phyloP scores from a whole-genome alignment of 1,140 invertebrate species.

The Stegodyphus mimosarum region DNA sequence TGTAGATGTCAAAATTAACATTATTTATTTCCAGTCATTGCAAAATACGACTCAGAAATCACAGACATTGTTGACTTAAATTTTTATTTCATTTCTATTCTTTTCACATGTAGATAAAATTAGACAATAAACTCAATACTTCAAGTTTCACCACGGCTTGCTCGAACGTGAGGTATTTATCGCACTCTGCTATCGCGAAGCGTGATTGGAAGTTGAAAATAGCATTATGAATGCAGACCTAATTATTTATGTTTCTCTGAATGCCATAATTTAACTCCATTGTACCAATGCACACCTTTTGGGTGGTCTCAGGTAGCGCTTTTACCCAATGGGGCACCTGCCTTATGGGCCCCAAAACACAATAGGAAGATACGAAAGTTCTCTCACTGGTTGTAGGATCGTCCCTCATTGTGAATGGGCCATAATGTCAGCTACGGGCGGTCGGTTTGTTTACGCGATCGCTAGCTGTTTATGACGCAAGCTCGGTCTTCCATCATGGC shows the following conservation, averaged over 20 bases:
- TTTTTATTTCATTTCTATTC: too few relatives aligned
- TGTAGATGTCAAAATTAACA: too few relatives aligned
- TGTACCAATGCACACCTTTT: constrained; percentile 57
- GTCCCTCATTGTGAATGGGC: neutral
- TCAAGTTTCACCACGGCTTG: too few relatives aligned
- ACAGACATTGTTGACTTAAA: too few relatives aligned
- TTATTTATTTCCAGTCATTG: too few relatives aligned
- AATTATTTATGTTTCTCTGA: constrained; percentile 44
- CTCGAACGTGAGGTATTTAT: too few relatives aligned
- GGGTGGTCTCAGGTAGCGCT: constrained; percentile 37
- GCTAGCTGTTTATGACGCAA: neutral
- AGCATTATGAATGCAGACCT: constrained; percentile 39
- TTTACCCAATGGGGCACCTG: constrained; percentile 40
- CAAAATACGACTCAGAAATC: too few relatives aligned
- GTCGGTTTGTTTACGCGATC: constrained; percentile 8
- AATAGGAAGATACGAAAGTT: constrained; percentile 49
- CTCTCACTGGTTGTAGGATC: constrained; percentile 14
- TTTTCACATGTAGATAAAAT: too few relatives aligned
- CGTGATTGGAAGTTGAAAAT: constrained; percentile 12
- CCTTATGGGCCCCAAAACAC: neutral
- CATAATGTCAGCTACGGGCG: constrained; percentile 1
- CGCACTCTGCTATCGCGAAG: neutral
- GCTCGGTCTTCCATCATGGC: neutral
- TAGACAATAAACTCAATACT: too few relatives aligned
- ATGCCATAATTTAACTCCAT: constrained; percentile 13